Evolutionary conservation across 2,888 invertebrate species (phyloP).

Genomic region (Adela reaumurella): DNA sequence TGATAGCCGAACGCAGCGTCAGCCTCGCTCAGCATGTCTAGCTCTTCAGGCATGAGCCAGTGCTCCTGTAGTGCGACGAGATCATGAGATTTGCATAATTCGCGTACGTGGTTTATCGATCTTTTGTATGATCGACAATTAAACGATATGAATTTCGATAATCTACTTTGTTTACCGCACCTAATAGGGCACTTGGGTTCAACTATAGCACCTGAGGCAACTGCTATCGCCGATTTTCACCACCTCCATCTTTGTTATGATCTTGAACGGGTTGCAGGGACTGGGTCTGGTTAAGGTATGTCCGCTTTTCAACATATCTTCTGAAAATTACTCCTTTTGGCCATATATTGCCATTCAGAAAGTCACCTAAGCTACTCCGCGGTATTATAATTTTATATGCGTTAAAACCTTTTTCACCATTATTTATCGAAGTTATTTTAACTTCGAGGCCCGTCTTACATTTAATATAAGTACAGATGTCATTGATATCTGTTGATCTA

Average conservation of each 20-base stretch:
- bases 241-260: background rate
- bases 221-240: background rate
- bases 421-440: background rate
- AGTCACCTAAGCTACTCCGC: background rate
- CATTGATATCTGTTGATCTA: background rate
- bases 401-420: background rate
- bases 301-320: background rate
- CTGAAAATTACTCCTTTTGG: background rate
- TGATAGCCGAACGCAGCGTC: background rate
- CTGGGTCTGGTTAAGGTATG: background rate
- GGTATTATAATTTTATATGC: background rate
- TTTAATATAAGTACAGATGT: background rate
- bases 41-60: conserved; percentile 2
- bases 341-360: background rate
- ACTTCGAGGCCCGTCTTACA: background rate
- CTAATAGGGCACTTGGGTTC: background rate
- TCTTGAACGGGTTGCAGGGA: background rate
- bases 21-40: background rate
- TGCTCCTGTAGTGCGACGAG: conserved; percentile 2
- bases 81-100: background rate
- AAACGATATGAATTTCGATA: background rate
- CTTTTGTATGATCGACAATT: conserved; percentile 1
- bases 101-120: background rate
- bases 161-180: too few relatives aligned
- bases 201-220: background rate